Conservation (phyloP, 2,888 invertebrate genomes). For the Stictocephala bisonia region DNA sequence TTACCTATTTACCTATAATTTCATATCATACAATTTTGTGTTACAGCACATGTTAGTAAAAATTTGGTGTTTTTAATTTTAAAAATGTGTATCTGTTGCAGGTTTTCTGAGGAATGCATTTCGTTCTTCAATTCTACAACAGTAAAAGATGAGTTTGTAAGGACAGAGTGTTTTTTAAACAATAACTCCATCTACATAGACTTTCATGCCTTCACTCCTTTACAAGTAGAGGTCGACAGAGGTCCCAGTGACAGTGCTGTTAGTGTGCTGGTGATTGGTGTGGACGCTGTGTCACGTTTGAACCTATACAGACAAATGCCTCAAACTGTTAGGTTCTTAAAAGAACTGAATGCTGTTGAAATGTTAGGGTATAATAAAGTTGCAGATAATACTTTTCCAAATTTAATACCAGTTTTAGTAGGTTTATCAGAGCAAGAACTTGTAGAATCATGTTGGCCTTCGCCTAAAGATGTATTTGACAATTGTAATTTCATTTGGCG, state of each 20-base stretch:
- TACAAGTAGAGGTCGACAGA: constrained; percentile 21
- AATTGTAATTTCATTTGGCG: constrained; percentile 88
- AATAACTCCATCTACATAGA: constrained; percentile 53
- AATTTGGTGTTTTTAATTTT: background rate
- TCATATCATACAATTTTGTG: constrained; percentile 62
- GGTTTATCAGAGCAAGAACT: constrained; percentile 78
- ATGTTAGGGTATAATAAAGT: constrained; percentile 93
- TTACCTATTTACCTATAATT: background rate
- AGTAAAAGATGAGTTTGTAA: constrained; percentile 73
- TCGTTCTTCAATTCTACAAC: constrained; percentile 24
- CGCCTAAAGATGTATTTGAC: constrained; percentile 73
- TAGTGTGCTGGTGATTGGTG: constrained; percentile 79
- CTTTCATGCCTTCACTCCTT: constrained; percentile 41
- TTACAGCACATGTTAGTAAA: background rate
- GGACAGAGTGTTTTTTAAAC: constrained; percentile 70
- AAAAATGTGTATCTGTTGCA: constrained; percentile 44
- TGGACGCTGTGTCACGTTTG: constrained; percentile 87
- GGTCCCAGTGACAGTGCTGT: constrained; percentile 44
- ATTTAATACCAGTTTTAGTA: constrained; percentile 82
- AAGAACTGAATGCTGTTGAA: constrained; percentile 75
- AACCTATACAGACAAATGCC: constrained; percentile 90
- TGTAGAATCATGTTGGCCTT: constrained; percentile 72
- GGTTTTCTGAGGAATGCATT: constrained; percentile 46
- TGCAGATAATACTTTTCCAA: constrained; percentile 94
- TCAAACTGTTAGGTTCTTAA: constrained; percentile 72